phyloP scores from a whole-genome alignment of 2,113 vertebrate species.

The Alethe castanea region DNA sequence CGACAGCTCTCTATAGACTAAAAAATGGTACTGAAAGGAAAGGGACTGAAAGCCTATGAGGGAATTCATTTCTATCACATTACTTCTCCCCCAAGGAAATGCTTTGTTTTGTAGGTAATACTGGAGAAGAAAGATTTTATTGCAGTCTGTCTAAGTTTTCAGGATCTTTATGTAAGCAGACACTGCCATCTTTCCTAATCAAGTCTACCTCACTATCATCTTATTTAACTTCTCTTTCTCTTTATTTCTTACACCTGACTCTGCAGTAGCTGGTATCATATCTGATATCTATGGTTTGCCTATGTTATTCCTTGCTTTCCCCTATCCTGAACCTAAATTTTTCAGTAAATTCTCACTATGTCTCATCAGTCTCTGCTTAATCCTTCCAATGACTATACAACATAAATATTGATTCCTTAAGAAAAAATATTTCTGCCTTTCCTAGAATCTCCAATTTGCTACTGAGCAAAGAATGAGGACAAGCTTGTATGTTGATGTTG shows the following conservation, averaged over 20 bases:
- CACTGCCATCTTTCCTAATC: neutral
- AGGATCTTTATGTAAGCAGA: neutral
- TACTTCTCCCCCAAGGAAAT: neutral
- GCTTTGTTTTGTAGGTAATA: neutral
- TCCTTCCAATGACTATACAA: neutral
- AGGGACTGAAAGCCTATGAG: neutral
- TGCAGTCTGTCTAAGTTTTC: neutral
- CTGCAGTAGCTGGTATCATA: neutral
- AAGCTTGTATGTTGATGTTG: neutral
- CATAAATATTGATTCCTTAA: neutral
- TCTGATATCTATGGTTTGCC: neutral
- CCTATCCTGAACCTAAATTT: neutral
- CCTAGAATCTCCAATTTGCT: neutral
- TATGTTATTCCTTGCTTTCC: neutral
- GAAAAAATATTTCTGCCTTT: neutral
- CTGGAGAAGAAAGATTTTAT: neutral
- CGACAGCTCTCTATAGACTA: neutral
- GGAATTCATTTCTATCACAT: neutral
- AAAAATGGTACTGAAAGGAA: neutral
- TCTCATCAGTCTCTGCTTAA: neutral
- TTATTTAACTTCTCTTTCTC: neutral
- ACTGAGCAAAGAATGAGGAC: neutral
- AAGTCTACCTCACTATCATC: neutral
- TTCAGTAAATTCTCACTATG: neutral
- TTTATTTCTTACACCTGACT: neutral